Evolutionary conservation across 2,113 vertebrate species (phyloP).

Genomic region (Phaethon lepturus): DNA sequence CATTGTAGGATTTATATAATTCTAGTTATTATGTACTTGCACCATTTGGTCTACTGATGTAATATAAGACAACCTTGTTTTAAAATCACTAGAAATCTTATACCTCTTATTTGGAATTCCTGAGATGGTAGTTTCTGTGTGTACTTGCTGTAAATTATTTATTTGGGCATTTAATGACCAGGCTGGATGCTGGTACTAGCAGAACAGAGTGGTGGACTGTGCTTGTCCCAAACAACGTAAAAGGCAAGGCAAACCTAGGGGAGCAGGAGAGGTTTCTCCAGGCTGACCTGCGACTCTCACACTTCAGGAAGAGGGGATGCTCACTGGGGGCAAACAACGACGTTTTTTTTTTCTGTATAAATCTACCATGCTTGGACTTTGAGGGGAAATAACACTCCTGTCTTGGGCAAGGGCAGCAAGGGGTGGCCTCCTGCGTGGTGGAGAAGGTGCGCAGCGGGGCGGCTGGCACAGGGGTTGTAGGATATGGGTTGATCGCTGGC

Average conservation of each 20-base stretch:
- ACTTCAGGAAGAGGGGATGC: neutral
- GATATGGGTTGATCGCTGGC: accelerated
- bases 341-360: neutral
- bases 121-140: neutral
- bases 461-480: neutral
- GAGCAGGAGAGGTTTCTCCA: neutral
- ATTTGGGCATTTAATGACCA: neutral
- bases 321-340: neutral
- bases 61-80: neutral
- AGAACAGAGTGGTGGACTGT: neutral
- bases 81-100: neutral
- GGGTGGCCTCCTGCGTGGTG: neutral
- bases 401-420: neutral
- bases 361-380: neutral
- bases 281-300: neutral
- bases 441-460: accelerated
- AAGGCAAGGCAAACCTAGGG: neutral
- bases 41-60: neutral
- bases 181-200: neutral
- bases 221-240: neutral
- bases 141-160: neutral
- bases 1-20: neutral
- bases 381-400: neutral
- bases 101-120: neutral
- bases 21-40: neutral